These are phyloP conservation scores for Tympanoctomys barrerae DNA, from an alignment of 2,797 vertebrate species.

Conservation along the genomic window DNA sequence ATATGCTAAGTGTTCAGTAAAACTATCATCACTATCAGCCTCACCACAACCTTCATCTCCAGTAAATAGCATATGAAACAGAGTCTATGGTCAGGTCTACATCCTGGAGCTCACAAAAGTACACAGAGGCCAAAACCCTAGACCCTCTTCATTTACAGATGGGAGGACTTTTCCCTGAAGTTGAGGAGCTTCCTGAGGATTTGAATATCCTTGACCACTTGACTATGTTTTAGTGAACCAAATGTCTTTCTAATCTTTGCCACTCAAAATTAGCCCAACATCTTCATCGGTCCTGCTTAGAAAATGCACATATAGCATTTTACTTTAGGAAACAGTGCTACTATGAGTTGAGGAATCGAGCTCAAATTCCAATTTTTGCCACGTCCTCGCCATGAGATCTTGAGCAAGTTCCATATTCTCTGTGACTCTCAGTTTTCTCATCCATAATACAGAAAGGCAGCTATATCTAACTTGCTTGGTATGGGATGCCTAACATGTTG, in stretches of 20 bases:
- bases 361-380: neutral
- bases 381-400: neutral
- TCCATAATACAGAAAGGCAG: neutral
- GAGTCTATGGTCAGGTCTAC: neutral
- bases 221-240: neutral
- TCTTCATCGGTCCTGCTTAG: conserved; percentile 14
- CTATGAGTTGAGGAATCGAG: neutral
- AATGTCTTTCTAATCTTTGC: neutral
- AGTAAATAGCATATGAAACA: neutral
- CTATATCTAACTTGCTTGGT: neutral
- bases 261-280: neutral
- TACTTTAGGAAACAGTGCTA: neutral
- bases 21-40: neutral
- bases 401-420: neutral
- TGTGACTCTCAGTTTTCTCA: neutral
- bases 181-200: neutral
- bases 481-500: neutral
- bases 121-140: neutral
- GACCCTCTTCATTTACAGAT: neutral
- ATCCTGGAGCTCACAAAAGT: neutral
- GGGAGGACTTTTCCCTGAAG: neutral
- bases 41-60: neutral
- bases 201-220: conserved; percentile 1
- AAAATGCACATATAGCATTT: neutral
- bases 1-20: conserved; percentile 4